Percentiles rank a stretch among this genome's conserved stretches.
Conservation (phyloP, 2,797 vertebrate species). For the Paratrypauchen microcephalus region DNA sequence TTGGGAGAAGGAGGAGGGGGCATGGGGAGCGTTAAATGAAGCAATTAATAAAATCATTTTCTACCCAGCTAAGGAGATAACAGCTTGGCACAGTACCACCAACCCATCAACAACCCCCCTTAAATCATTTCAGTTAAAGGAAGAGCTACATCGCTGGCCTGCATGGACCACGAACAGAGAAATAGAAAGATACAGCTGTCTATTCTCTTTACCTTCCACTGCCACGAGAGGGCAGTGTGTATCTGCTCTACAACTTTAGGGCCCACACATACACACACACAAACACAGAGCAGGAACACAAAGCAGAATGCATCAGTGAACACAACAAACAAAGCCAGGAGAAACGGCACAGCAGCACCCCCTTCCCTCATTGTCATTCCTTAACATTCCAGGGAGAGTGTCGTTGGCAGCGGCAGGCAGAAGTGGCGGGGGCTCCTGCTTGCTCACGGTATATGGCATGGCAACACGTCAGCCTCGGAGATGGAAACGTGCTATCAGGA, state of each 20-base stretch:
- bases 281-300: constrained; percentile 58
- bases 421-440: constrained; percentile 64
- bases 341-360: constrained; percentile 51
- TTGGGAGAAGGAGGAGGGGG: constrained; percentile 41
- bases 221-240: constrained; percentile 80
- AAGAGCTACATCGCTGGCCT: constrained; percentile 73
- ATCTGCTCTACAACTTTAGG: constrained; percentile 54
- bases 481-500: constrained; percentile 47
- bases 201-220: constrained; percentile 25
- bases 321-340: constrained; percentile 78
- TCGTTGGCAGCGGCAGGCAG: constrained; percentile 27
- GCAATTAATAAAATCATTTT: constrained; percentile 88
- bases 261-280: constrained; percentile 47
- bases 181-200: constrained; percentile 19
- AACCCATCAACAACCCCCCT: constrained; percentile 67
- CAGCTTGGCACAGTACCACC: constrained; percentile 78
- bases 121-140: constrained; percentile 66
- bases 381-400: constrained; percentile 69
- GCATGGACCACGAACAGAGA: constrained; percentile 75
- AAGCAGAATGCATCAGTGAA: constrained; percentile 76
- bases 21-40: constrained; percentile 78
- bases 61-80: constrained; percentile 84
- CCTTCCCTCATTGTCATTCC: constrained; percentile 68
- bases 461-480: constrained; percentile 57
- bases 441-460: constrained; percentile 60